These are phyloP conservation scores for Cyprinodon tularosa DNA, from an alignment of 2,113 vertebrate genomes.

Conservation along the genomic window DNA sequence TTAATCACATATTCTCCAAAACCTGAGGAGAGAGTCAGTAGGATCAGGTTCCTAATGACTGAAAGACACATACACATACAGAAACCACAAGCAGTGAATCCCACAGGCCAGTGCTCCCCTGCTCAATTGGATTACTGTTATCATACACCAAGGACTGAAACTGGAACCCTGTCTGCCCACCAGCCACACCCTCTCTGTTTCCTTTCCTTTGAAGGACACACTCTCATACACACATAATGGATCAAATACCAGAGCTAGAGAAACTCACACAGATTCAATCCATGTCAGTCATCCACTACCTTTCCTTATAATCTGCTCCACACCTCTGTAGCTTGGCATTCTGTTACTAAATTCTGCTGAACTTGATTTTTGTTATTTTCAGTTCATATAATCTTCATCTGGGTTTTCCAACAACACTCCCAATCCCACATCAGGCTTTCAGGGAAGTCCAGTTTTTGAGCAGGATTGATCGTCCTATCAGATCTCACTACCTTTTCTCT, in stretches of 20 bases:
- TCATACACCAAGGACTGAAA: conserved; percentile 56
- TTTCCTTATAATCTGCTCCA: background rate
- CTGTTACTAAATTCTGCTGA: background rate
- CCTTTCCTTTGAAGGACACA: conserved; percentile 43
- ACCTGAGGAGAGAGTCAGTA: conserved; percentile 49
- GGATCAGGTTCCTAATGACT: conserved; percentile 64
- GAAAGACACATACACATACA: conserved; percentile 35
- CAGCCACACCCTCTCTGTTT: conserved; percentile 55
- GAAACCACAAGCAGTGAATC: conserved; percentile 46
- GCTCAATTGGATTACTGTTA: conserved; percentile 75
- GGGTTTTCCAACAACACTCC: background rate
- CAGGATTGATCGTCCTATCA: background rate
- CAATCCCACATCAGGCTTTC: background rate
- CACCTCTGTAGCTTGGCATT: background rate
- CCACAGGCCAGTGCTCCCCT: conserved; percentile 52
- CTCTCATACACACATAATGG: conserved; percentile 20
- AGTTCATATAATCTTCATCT: background rate
- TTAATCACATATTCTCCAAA: conserved; percentile 71
- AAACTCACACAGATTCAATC: conserved; percentile 11
- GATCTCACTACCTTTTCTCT: background rate
- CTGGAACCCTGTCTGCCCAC: conserved; percentile 50
- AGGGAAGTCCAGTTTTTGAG: background rate
- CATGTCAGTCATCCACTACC: conserved; percentile 23
- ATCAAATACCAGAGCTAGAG: conserved; percentile 46
- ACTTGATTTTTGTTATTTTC: background rate